Conservation (phyloP, 1,140 invertebrate genomes). For the Whitmania pigra region DNA sequence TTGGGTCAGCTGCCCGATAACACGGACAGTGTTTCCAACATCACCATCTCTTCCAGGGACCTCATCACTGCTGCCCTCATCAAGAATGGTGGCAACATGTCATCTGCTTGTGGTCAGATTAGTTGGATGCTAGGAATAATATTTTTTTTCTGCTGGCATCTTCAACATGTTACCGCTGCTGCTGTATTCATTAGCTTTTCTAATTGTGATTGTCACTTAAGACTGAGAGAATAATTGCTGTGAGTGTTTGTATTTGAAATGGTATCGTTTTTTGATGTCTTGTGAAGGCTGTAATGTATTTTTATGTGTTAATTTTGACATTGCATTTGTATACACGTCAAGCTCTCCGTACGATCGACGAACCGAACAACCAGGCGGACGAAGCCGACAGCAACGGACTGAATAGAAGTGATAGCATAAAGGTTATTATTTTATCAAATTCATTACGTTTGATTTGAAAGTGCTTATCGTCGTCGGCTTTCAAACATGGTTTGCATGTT, state of each 20-base stretch:
- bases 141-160: not conserved
- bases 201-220: no score
- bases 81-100: not conserved
- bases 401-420: not conserved
- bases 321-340: not conserved
- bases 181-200: not conserved
- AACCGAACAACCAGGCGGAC: not conserved
- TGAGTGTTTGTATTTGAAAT: no score
- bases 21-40: not conserved
- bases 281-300: no score
- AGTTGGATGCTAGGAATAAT: not conserved
- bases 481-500: not conserved
- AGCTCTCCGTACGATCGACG: not conserved
- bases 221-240: no score
- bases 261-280: no score
- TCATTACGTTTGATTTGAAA: not conserved
- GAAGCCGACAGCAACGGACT: not conserved
- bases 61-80: not conserved
- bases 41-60: constrained; percentile 1
- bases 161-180: not conserved
- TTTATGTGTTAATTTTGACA: not conserved
- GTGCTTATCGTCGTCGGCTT: not conserved
- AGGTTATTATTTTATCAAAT: not conserved
- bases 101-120: not conserved
- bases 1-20: not conserved